Evolutionary conservation across 53 echinoderm and acorn worm genomes (phyloP).

Genomic region (Antedon mediterranea): DNA sequence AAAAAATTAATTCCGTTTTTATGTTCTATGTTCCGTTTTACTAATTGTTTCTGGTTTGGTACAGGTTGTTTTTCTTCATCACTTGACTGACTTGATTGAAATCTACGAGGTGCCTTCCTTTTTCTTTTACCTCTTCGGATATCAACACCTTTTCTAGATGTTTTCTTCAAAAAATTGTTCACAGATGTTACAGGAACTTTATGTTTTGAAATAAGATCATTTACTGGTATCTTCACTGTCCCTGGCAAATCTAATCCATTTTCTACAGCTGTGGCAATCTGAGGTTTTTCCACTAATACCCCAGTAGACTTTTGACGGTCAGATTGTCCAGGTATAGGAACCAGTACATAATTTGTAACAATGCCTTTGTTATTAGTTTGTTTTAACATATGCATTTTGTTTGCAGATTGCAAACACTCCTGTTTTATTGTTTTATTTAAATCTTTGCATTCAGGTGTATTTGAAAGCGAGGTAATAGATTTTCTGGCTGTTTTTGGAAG

Average conservation of each 20-base stretch:
- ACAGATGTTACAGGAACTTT: neutral
- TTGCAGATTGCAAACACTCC: neutral
- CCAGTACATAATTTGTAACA: neutral
- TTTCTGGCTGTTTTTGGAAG: no score
- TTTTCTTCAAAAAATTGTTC: neutral
- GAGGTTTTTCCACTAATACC: no score
- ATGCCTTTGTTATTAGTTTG: neutral
- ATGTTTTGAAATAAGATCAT: neutral
- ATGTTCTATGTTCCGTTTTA: neutral
- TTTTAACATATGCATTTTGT: neutral
- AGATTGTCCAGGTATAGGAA: neutral
- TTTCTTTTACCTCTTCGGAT: neutral
- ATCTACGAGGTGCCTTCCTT: neutral
- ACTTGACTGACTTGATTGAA: neutral
- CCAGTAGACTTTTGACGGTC: no score
- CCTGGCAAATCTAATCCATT: neutral
- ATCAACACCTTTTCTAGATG: neutral
- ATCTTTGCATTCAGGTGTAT: no score
- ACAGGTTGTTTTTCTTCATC: neutral
- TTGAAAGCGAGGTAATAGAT: no score
- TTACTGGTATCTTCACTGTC: neutral
- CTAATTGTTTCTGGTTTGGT: neutral
- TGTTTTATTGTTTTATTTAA: neutral
- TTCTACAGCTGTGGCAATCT: neutral
- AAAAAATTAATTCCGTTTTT: neutral